These are phyloP conservation scores for Ochropacha duplaris DNA, from an alignment of 2,888 invertebrate species.

Conservation along the genomic window DNA sequence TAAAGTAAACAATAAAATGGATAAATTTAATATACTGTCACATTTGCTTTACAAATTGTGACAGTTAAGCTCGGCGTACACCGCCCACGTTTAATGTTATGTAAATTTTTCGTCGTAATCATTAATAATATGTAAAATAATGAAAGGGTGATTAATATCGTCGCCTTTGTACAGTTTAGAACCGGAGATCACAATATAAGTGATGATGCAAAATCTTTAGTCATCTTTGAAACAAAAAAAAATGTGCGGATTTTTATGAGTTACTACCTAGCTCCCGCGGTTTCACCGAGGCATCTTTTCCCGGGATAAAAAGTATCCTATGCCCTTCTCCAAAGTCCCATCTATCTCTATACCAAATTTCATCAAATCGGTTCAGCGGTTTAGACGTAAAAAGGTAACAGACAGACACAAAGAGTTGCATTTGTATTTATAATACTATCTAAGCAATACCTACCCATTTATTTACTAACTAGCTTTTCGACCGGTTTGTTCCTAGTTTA, in stretches of 20 bases:
- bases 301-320: too few relatives aligned
- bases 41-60: constrained; percentile 30
- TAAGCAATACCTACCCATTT: too few relatives aligned
- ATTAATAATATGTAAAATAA: not conserved
- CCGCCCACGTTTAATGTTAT: constrained; percentile 1
- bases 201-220: not conserved
- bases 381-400: too few relatives aligned
- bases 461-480: too few relatives aligned
- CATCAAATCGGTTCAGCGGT: too few relatives aligned
- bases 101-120: not conserved
- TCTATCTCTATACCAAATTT: too few relatives aligned
- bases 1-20: not conserved
- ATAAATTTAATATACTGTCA: constrained; percentile 21
- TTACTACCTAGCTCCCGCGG: too few relatives aligned
- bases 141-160: not conserved
- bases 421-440: too few relatives aligned
- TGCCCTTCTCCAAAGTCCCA: too few relatives aligned
- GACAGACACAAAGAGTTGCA: too few relatives aligned
- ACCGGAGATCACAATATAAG: not conserved
- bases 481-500: too few relatives aligned
- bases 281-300: too few relatives aligned
- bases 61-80: constrained; percentile 15
- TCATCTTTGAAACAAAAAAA: not conserved
- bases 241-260: not conserved
- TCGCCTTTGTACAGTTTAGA: not conserved